Evolutionary conservation across 1,140 invertebrate species (phyloP).

Genomic region (Thalassaphorura encarpata): DNA sequence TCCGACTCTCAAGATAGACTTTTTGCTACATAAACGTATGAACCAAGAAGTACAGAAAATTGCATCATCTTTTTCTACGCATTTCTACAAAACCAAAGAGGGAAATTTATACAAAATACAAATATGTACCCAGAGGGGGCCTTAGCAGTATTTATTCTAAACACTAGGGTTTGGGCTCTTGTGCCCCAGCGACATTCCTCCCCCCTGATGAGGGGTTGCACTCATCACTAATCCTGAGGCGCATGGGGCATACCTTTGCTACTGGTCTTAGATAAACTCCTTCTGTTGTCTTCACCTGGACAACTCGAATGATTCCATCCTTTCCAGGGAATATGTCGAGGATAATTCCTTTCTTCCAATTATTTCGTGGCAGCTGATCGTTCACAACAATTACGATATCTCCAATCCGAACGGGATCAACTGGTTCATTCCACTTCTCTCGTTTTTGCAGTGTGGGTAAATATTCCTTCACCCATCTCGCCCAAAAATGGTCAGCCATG

Average conservation of each 20-base stretch:
- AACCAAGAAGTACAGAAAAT: too few relatives aligned
- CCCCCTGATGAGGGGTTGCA: too few relatives aligned
- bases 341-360: slow-evolving; percentile 1
- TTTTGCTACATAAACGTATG: too few relatives aligned
- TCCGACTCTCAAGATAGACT: too few relatives aligned
- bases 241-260: slow-evolving; percentile 1
- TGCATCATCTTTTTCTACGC: too few relatives aligned
- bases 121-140: too few relatives aligned
- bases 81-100: too few relatives aligned
- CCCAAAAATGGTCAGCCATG: slow-evolving; percentile 1
- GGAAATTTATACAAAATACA: too few relatives aligned
- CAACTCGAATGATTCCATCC: slow-evolving; percentile 7
- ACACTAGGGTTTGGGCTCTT: too few relatives aligned
- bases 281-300: neutral
- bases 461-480: neutral
- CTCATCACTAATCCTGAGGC: neutral
- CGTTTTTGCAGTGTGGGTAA: neutral
- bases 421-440: slow-evolving; percentile 1
- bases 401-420: neutral
- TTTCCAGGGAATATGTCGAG: neutral
- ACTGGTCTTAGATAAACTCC: slow-evolving; percentile 4
- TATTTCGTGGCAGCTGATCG: neutral
- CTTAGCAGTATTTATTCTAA: too few relatives aligned
- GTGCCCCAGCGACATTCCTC: too few relatives aligned
- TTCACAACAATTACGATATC: slow-evolving; percentile 19